Evolutionary conservation across 1,140 invertebrate species (phyloP).

Genomic region (Lordiphosa collinella): DNA sequence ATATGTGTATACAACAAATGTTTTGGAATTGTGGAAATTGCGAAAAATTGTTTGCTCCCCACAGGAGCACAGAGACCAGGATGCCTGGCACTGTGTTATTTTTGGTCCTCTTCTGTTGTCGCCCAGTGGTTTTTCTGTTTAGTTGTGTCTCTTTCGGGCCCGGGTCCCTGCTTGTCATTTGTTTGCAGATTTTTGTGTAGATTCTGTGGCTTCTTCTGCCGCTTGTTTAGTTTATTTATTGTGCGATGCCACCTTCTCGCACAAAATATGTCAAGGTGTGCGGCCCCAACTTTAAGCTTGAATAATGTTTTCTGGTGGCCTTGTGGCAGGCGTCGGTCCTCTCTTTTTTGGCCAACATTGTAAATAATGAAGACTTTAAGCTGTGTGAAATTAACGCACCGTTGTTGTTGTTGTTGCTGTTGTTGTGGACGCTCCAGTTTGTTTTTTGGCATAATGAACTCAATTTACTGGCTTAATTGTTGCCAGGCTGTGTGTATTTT

Average conservation of each 20-base stretch:
- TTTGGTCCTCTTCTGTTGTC: constrained; percentile 24
- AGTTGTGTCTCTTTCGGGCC: constrained; percentile 50
- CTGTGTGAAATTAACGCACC: constrained; percentile 63
- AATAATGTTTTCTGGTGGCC: constrained; percentile 61
- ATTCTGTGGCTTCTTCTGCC: constrained; percentile 70
- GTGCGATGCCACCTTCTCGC: constrained; percentile 22
- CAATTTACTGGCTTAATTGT: constrained; percentile 43
- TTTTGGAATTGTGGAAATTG: constrained; percentile 27
- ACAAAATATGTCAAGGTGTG: constrained; percentile 67
- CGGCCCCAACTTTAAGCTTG: constrained; percentile 55
- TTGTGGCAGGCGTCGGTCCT: constrained; percentile 54
- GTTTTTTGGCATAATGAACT: constrained; percentile 60
- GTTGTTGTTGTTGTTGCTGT: constrained; percentile 10
- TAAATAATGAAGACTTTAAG: constrained; percentile 77
- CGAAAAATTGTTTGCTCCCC: constrained; percentile 11
- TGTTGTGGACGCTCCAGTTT: too few relatives aligned
- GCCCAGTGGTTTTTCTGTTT: constrained; percentile 56
- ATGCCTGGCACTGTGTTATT: constrained; percentile 6
- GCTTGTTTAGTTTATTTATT: constrained; percentile 75
- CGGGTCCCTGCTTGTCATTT: constrained; percentile 68
- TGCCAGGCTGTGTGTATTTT: constrained; percentile 20
- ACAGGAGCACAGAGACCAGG: constrained; percentile 2
- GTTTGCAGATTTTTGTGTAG: constrained; percentile 75
- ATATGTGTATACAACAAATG: background rate
- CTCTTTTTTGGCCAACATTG: constrained; percentile 64